Evolutionary conservation across 2,888 invertebrate species (phyloP), one percentile per base, ranked within the genome.

Genomic region (Perizoma affinitatum): DNA sequence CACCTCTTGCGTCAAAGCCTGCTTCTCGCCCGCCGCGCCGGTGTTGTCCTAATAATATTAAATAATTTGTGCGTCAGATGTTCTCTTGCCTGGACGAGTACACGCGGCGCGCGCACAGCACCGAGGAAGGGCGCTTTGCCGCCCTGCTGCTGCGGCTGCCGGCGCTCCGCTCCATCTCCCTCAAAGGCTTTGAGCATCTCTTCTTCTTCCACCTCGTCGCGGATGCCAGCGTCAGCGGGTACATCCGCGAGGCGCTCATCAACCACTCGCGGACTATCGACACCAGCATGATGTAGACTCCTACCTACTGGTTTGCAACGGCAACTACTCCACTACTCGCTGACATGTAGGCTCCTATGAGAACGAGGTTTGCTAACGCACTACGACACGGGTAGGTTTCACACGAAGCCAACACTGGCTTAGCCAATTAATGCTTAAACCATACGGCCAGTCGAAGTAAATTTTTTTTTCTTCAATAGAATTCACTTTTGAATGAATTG

Each of bases 81-180:
- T 99, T 98, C 86, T 96, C 97, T 5, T 96, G 98, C 55, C 93
- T 99, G 74, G 99, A 99, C 88, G 98, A 99, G 80, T 98, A 99
- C 92, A 97, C 97, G 67, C 95, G 97, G 66, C 94, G 95, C 41
- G 95, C 96, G 69, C 97, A 97, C 92, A 96, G 98, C 36, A 95
- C 96, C 35, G 99, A 99, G 80, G 96, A 98, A 44, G 98, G 98
- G 5, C 94, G 99, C 50, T 99, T 99, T 88, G 99, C 99, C 42
- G 98, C 99, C 84, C 93, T 99, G 8, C 93, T 99, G 58, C 92
- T 98, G 59, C 96, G 98, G 68, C 92, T 98, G 78, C 98, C 98
- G 5, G 97, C 98, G 34, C 93, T 98, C 49, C 95, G 98, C 63
- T 97, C 97, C 68, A 98, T 98, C 79, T 97, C 97, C 59, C 95